These are phyloP conservation scores for Pararge aegeria DNA, from an alignment of 1,140 invertebrate genomes.

Conservation along the genomic window DNA sequence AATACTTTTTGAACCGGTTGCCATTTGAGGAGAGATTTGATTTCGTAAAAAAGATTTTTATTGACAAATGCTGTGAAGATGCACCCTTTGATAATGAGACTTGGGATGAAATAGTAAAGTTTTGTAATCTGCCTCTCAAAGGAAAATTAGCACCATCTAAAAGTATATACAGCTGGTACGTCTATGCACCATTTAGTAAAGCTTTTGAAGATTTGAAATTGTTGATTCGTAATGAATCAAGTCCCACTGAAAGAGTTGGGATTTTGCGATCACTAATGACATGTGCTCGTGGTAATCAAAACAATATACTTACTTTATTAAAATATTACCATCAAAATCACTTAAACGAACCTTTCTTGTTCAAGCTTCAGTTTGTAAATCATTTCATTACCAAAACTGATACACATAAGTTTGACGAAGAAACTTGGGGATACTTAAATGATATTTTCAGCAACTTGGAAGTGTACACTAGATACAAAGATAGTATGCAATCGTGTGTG, in stretches of 20 bases:
- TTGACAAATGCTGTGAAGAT: conserved; percentile 36
- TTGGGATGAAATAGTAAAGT: background rate
- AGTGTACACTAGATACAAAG: conserved; percentile 43
- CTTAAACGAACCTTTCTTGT: conserved; percentile 54
- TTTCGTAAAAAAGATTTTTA: conserved; percentile 45
- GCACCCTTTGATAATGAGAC: background rate
- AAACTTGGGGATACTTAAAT: conserved; percentile 50
- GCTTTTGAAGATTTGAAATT: conserved; percentile 51
- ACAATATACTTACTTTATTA: conserved; percentile 40
- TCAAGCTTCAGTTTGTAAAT: conserved; percentile 48
- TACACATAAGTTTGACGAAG: conserved; percentile 32
- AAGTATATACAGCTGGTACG: conserved; percentile 50
- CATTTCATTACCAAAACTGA: conserved; percentile 35
- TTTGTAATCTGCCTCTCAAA: background rate
- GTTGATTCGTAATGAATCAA: conserved; percentile 43
- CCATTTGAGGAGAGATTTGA: conserved; percentile 41
- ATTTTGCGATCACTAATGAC: conserved; percentile 43
- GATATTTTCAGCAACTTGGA: conserved; percentile 53
- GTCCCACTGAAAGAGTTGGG: conserved; percentile 36
- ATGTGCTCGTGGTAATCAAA: conserved; percentile 33
- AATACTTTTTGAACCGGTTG: conserved; percentile 44
- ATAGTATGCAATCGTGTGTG: conserved; percentile 38
- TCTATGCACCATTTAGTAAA: conserved; percentile 44
- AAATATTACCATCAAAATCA: conserved; percentile 51
- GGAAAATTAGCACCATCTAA: background rate